Percentiles rank a stretch among this genome's conserved stretches.
These are phyloP conservation scores for Cathartes aura DNA, from an alignment of 2,113 vertebrate genomes.

Conservation along the genomic window DNA sequence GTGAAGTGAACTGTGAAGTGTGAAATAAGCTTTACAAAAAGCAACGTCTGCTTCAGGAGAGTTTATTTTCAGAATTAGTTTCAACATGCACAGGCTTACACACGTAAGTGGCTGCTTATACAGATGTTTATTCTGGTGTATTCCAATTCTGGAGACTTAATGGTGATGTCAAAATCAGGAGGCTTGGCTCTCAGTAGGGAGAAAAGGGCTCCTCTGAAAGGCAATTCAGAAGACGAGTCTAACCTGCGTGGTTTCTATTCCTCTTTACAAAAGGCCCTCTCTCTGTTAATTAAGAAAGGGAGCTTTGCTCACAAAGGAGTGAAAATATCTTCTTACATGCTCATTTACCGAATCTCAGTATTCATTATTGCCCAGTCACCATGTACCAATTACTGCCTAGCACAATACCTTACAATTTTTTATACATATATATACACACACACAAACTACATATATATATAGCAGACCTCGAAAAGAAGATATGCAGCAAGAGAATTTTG, in stretches of 20 bases:
- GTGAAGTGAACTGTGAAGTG: background rate
- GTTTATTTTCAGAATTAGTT: background rate
- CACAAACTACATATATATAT: rapidly evolving
- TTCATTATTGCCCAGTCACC: background rate
- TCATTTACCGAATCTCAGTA: background rate
- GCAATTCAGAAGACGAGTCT: background rate
- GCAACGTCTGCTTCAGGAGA: background rate
- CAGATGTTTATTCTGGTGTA: background rate
- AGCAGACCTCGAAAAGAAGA: background rate
- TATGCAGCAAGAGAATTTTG: background rate
- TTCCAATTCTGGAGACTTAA: background rate
- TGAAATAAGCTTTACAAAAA: background rate
- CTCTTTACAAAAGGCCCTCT: background rate
- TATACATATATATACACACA: rapidly evolving
- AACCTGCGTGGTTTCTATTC: background rate
- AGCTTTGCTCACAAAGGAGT: background rate
- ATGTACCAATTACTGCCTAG: background rate
- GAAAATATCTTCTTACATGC: background rate
- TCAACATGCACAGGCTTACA: background rate
- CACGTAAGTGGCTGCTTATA: background rate
- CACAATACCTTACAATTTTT: background rate
- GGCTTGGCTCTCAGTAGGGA: background rate
- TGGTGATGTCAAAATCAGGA: background rate
- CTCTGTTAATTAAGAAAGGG: background rate
- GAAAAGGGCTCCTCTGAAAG: background rate